phyloP scores from a whole-genome alignment of 2,113 vertebrate genomes.

The Mus pahari region DNA sequence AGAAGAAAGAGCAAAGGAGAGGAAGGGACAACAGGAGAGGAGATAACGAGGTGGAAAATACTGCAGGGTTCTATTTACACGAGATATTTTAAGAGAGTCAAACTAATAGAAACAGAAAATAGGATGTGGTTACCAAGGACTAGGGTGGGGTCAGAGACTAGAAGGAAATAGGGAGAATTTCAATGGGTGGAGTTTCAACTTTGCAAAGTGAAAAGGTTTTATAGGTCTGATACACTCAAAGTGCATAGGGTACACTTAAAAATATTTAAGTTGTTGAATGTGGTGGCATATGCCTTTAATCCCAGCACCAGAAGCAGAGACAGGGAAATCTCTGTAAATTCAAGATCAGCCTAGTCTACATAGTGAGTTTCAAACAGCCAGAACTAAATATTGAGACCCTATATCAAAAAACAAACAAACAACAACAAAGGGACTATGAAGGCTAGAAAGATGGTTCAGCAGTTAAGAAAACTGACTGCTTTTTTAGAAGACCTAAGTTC shows the following conservation, averaged over 20 bases:
- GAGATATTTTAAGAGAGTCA: conserved; percentile 24
- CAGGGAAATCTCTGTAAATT: background rate
- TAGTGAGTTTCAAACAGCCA: background rate
- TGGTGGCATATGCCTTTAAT: background rate
- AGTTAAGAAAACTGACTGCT: background rate
- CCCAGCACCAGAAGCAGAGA: background rate
- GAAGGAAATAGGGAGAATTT: background rate
- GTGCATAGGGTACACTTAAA: conserved; percentile 1
- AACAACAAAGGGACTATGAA: background rate
- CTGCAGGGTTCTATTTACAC: background rate
- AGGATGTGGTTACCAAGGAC: conserved; percentile 52
- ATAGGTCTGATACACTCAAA: background rate
- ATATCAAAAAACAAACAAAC: background rate
- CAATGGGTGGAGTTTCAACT: conserved; percentile 30
- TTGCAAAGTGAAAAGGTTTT: conserved; percentile 18
- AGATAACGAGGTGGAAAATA: background rate
- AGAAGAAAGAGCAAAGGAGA: background rate
- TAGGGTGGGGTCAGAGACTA: background rate
- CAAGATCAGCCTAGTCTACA: background rate
- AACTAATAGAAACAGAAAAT: conserved; percentile 64
- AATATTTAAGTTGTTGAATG: background rate
- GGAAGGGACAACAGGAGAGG: too few species aligned
- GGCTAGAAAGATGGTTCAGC: background rate
- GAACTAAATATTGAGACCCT: background rate
- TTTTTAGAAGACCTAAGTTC: background rate